Evolutionary conservation across 2,888 invertebrate genomes (phyloP).

Genomic region (Fragum whitleyi): DNA sequence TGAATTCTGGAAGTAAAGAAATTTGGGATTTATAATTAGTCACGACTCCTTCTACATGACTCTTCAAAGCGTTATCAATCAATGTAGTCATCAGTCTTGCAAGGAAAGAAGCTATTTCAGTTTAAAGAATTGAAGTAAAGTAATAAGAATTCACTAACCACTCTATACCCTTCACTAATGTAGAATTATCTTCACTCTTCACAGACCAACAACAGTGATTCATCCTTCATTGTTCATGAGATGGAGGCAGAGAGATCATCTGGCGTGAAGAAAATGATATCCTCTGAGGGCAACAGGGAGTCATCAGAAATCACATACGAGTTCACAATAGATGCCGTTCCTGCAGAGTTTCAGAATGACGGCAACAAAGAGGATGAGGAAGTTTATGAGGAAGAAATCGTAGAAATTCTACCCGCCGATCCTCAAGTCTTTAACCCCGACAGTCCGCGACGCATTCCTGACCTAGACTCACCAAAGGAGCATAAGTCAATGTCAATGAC

Average conservation of each 20-base stretch:
- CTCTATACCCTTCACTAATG: neutral
- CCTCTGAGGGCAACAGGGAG: conserved; percentile 49
- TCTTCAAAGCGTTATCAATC: no score
- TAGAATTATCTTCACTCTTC: neutral
- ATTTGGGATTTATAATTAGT: no score
- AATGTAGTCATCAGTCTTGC: no score
- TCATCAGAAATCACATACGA: conserved; percentile 72
- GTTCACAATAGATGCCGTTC: conserved; percentile 67
- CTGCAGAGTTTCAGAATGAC: conserved; percentile 62
- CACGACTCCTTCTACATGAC: no score
- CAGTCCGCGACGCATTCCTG: conserved; percentile 64
- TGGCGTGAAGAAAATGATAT: neutral
- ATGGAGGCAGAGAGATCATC: neutral
- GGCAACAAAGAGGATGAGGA: conserved; percentile 37
- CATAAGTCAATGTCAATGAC: conserved; percentile 48
- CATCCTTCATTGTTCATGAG: conserved; percentile 53
- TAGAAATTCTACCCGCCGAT: conserved; percentile 44
- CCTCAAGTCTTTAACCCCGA: conserved; percentile 20
- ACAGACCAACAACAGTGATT: conserved; percentile 45
- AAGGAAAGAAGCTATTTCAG: no score
- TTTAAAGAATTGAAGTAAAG: no score
- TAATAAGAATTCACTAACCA: no score
- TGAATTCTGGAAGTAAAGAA: no score
- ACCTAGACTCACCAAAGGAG: conserved; percentile 64
- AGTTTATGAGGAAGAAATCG: conserved; percentile 64